Conservation (phyloP, 2,797 vertebrate genomes). For the Melanotaenia boesemani region DNA sequence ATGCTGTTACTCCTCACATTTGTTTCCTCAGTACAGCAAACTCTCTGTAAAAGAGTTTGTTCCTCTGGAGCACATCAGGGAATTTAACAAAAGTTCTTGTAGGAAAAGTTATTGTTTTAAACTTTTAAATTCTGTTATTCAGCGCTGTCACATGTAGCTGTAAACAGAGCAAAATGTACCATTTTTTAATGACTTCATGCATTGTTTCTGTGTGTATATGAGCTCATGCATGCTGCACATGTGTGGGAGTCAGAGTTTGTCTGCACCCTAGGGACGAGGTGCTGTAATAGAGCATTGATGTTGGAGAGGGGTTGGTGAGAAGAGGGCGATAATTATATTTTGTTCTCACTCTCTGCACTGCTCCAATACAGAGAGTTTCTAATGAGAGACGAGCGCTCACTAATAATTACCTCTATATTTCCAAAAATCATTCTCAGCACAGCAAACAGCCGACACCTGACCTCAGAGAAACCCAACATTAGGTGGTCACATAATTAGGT, state of each 20-base stretch:
- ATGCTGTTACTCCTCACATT: constrained; percentile 21
- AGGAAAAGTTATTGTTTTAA: neutral
- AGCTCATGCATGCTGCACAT: constrained; percentile 29
- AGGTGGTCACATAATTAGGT: constrained; percentile 64
- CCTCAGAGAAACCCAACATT: constrained; percentile 59
- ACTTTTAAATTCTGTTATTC: neutral
- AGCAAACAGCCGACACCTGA: constrained; percentile 43
- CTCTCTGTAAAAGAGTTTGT: constrained; percentile 11
- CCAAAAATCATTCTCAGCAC: constrained; percentile 53
- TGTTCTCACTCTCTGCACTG: constrained; percentile 74
- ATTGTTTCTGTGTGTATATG: constrained; percentile 10
- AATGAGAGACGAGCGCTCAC: constrained; percentile 70
- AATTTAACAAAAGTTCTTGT: constrained; percentile 15
- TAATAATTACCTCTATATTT: constrained; percentile 73
- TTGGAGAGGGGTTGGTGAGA: constrained; percentile 71
- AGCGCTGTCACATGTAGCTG: neutral
- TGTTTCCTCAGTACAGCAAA: constrained; percentile 21
- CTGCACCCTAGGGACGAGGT: constrained; percentile 68
- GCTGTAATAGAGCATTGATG: constrained; percentile 86
- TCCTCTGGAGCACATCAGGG: neutral
- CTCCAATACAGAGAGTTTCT: constrained; percentile 77
- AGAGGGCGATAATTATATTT: constrained; percentile 86
- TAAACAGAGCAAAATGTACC: neutral
- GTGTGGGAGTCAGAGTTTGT: constrained; percentile 54
- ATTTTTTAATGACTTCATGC: constrained; percentile 16